Base-by-base conservation (phyloP, 2,797 vertebrate genomes). In the Syngnathus acus region DNA sequence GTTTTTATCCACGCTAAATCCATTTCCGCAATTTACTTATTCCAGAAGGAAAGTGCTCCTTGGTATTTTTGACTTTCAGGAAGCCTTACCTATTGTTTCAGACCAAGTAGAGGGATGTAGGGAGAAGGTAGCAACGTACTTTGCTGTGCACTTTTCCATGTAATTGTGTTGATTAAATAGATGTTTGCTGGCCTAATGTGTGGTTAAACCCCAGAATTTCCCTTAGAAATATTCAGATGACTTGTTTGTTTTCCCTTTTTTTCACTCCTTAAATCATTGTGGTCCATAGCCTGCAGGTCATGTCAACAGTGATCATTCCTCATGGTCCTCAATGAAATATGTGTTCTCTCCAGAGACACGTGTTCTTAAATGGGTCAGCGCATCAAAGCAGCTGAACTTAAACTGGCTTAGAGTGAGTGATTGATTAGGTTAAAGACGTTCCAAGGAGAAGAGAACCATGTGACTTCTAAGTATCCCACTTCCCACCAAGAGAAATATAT, bases 81-180 rank as follows among this genome's bases (percentile, higher is more conserved):
- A 90, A 88, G 82, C 78, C 76, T 75, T 75, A 75, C 75, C 81
- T 69, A 86, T 90, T 90, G 89, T 90, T 88, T 78, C 54, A 62
- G 69, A 45, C 32, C 32, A n/a, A 42, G 58, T 40, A 5, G 9
- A n/a, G 68, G 73, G 68, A 78, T 74, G 82, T 78, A 68, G 65
- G 67, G 11, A 64, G 68, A 73, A 65, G 74, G 65, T 68, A 72
- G 78, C 67, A 6, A 45, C 54, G 71, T 74, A 68, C 66, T 74
- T 43, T 42, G 17, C 32, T 58, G 5, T 37, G 37, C 13, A 8
- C 37, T 39, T 58, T 61, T 21, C 19, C 19, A 61, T 40, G 38
- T 42, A 8, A 37, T 58, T 39, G 3, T n/a, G 1, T n/a, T 19
- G 32, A 32, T 37, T 32, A 32, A 32, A 32, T 7, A 16, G 26